Evolutionary conservation across 1,140 invertebrate genomes (phyloP), one percentile per base, ranked within the genome.

Genomic region (Drosophila oshimai): DNA sequence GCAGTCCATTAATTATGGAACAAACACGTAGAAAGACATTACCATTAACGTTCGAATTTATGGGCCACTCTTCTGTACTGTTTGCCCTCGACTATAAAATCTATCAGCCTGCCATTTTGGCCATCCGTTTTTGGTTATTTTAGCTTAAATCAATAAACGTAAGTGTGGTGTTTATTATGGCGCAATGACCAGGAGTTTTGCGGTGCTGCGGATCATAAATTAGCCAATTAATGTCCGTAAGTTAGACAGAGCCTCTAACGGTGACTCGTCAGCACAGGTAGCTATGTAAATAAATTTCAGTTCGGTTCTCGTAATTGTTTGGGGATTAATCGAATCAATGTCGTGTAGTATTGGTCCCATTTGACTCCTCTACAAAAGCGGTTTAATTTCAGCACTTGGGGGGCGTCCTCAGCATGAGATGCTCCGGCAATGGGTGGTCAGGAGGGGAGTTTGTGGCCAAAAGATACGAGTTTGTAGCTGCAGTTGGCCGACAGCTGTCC

Each of bases 191-290:
- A 50, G 44, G 42, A 51, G 51, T 50, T 37, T 49, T 33, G 18
- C 20, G 18, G 29, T 22, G 28, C 22, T 39, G 39, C 12, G 24
- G 28, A 26, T 39, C 45, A 81, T 86, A 86, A 88, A 81, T 86
- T 50, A 70, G 55, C 33, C 39, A 73, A 76, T 76, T 81, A 87
- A 87, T 68, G 76, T 20, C 34, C 67, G 41, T 64, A 67, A 77
- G 58, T 70, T 65, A 71, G 53, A 68, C 47, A 58, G 37, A 29
- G 29, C 26, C 41, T 60, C 54, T 41, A 61, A 55, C 53, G 15
- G 53, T 18, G 24, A 29, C 12, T 24, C 10, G 1, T 34, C 18
- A 22, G 20, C 34, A 7, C 15, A 0, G 6, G 13, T 6, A 2
- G 6, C 18, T 39, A 26, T 65, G 60, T 50, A 67, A 33, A 67